Evolutionary conservation across 2,888 invertebrate genomes (phyloP).

Genomic region (Chesias legatella): DNA sequence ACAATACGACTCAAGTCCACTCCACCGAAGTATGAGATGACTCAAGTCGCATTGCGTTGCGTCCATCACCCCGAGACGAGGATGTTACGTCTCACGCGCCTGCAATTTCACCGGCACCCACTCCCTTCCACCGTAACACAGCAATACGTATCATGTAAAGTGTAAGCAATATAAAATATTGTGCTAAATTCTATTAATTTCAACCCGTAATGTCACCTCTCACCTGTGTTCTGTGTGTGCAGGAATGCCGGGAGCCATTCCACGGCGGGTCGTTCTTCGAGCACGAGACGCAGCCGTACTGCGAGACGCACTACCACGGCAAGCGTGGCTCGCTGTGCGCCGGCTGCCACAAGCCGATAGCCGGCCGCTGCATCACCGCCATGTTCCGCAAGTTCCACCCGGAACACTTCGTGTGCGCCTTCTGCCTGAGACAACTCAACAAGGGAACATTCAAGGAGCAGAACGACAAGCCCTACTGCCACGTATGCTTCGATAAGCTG

Average conservation of each 20-base stretch:
- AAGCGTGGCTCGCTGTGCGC: slow-evolving; percentile 98
- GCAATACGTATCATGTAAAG: too few species aligned
- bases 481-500: slow-evolving; percentile 97
- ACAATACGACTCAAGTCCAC: too few species aligned
- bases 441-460: slow-evolving; percentile 99
- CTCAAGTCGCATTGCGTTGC: too few species aligned
- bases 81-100: too few species aligned
- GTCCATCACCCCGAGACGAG: too few species aligned
- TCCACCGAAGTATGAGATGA: too few species aligned
- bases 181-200: too few species aligned
- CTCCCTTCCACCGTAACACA: too few species aligned
- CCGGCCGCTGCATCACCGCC: slow-evolving; percentile 98
- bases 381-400: slow-evolving; percentile 99
- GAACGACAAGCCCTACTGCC: slow-evolving; percentile 99
- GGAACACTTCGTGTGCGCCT: slow-evolving; percentile 99
- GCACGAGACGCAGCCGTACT: slow-evolving; percentile 98
- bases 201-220: too few species aligned
- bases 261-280: slow-evolving; percentile 99
- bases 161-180: too few species aligned
- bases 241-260: slow-evolving; percentile 99
- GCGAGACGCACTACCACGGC: slow-evolving; percentile 99
- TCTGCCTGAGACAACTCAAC: slow-evolving; percentile 97
- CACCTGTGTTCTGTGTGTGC: too few species aligned
- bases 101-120: too few species aligned
- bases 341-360: slow-evolving; percentile 98